Base-by-base conservation (phyloP, 1,140 invertebrate species). In the Papilio helenus region DNA sequence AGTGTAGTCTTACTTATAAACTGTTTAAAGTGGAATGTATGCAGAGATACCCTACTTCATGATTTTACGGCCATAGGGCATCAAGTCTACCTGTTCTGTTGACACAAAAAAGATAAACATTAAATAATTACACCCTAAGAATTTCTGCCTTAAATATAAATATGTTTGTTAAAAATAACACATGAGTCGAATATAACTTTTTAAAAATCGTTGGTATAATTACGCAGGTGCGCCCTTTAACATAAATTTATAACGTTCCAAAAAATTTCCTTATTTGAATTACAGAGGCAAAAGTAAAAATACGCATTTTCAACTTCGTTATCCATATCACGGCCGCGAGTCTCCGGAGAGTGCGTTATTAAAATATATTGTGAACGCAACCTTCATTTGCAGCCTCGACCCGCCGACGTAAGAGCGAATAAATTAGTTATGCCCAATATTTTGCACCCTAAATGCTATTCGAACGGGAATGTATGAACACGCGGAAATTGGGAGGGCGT, bases 381-480 rank as follows among this genome's bases (percentile, higher is more conserved):
- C 89, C 87, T 92, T 90, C 87, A 88, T 90, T 88, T 85, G 86
- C 85, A 82, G 82, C 79, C 84, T 85, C 61, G 81, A 84, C 83
- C 80, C 83, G 82, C 82, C 82, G 82, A 86, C 61, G 86, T 89
- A 88, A 89, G 85, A 86, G 87, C 84, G 88, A 92, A 94, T 92
- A 94, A 93, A 94, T 94, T 94, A 94, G 91, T 93, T 91, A 91
- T 92, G 83, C 91, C 90, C 91, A 92, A 94, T 94, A 94, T 94
- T 94, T 93, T 93, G 26, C 92, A 92, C 91, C 92, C 90, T 91
- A 92, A 90, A 93, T 89, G 86, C 89, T 94, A 91, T 92, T 92
- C 87, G 92, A 90, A 92, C 80, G 83, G 83, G 86, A 87, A 87
- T 90, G 85, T 91, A 90, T 90, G 87, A 87, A 85, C 82, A 87